A percentile compares a stretch with the other conserved stretches of the same genome.
Conservation (phyloP, 2,113 vertebrate genomes). For the Dascyllus trimaculatus region DNA sequence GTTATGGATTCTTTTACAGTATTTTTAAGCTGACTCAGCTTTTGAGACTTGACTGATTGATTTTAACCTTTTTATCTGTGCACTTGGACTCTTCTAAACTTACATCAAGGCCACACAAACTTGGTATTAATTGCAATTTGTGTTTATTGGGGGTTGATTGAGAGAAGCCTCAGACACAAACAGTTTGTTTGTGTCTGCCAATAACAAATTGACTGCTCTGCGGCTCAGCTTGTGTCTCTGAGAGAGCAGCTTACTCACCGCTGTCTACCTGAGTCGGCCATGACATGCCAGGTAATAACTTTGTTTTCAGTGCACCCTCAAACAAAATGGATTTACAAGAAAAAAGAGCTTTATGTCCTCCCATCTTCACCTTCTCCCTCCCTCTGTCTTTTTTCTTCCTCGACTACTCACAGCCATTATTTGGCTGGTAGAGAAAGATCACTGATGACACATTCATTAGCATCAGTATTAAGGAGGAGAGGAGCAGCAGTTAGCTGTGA, state of each 20-base stretch:
- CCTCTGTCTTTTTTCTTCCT: conserved; percentile 4
- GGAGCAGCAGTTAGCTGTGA: conserved; percentile 61
- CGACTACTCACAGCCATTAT: background rate
- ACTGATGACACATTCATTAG: conserved; percentile 77
- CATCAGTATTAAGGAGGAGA: conserved; percentile 48
- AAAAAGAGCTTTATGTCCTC: conserved; percentile 30
- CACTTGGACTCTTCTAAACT: no score
- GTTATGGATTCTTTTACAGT: no score
- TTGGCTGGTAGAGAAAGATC: conserved; percentile 53
- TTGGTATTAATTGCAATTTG: background rate
- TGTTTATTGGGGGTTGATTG: conserved; percentile 5
- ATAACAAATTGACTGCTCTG: conserved; percentile 35
- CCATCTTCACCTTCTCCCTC: conserved; percentile 11
- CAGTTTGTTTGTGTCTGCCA: conserved; percentile 36
- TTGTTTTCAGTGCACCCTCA: conserved; percentile 48
- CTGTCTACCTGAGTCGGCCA: conserved; percentile 29
- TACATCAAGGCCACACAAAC: no score
- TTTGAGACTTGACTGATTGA: no score
- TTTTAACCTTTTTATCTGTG: no score
- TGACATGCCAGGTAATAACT: conserved; percentile 65
- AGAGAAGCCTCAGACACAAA: conserved; percentile 11
- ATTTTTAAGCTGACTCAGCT: no score
- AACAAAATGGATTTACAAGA: conserved; percentile 50
- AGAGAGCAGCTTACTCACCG: conserved; percentile 38
- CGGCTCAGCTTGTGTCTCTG: conserved; percentile 26